Conservation (phyloP, 2,888 invertebrate genomes). For the Creontiades dilutus region DNA sequence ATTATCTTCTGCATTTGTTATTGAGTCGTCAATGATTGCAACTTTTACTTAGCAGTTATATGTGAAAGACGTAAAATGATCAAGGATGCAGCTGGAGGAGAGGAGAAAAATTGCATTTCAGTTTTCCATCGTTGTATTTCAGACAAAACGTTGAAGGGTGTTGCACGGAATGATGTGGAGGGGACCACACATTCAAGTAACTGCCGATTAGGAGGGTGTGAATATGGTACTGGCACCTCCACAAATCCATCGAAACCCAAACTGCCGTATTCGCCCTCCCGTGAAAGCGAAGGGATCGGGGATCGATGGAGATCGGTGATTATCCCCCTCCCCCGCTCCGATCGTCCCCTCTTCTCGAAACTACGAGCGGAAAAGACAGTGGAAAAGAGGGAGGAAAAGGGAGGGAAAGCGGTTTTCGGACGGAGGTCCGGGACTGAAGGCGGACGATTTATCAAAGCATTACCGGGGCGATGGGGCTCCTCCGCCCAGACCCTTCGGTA, state of each 20-base stretch:
- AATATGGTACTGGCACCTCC: no score
- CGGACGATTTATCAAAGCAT: conserved; percentile 58
- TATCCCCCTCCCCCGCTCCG: neutral
- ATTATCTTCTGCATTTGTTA: no score
- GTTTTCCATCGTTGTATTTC: no score
- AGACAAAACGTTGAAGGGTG: no score
- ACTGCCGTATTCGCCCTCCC: neutral
- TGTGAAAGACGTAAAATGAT: no score
- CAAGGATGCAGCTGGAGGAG: no score
- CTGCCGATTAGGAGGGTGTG: no score
- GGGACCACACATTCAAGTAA: neutral
- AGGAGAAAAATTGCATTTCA: no score
- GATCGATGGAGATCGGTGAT: conserved; percentile 12
- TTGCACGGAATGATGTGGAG: neutral
- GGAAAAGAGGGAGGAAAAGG: neutral
- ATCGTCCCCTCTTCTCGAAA: neutral
- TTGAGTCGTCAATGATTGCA: no score
- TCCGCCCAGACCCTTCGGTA: conserved; percentile 21
- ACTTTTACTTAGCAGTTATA: no score
- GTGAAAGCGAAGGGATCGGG: neutral
- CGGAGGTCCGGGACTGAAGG: conserved; percentile 19
- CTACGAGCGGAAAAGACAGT: neutral
- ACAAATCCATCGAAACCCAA: neutral
- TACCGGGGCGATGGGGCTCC: conserved; percentile 28
- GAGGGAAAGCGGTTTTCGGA: conserved; percentile 34